These are phyloP conservation scores for Protobothrops flavoviridis DNA, from an alignment of 2,113 vertebrate species.

Conservation along the genomic window DNA sequence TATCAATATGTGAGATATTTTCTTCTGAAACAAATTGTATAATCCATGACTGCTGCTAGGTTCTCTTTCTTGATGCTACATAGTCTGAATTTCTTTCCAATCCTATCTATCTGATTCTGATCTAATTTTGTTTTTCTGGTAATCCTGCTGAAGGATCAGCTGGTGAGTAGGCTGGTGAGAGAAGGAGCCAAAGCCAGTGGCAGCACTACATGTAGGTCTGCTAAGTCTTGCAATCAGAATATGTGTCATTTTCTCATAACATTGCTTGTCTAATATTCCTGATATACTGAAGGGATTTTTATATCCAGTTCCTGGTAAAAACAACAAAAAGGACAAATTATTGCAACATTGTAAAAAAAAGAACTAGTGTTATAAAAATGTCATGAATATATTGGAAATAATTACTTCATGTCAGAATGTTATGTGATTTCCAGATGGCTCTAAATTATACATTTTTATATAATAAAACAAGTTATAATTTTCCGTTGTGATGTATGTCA, in stretches of 20 bases:
- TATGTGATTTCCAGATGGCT: not conserved
- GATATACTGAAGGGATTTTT: not conserved
- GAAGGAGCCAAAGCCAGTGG: not conserved
- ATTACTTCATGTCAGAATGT: not conserved
- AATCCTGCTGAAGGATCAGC: not conserved
- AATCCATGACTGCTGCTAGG: not conserved
- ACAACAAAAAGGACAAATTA: not conserved
- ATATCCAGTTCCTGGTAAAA: not conserved
- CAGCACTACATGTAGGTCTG: not conserved
- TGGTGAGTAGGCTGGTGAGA: conserved; percentile 27
- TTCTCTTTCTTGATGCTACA: not conserved
- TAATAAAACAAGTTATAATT: not conserved
- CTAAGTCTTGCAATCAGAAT: not conserved
- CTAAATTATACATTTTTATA: not conserved
- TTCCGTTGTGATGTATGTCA: not conserved
- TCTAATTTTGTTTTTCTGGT: conserved; percentile 5
- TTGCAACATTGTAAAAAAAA: not conserved
- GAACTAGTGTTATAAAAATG: not conserved
- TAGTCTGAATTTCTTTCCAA: not conserved
- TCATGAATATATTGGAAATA: not conserved
- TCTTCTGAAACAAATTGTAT: not conserved
- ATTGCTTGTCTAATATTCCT: not conserved
- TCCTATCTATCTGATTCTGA: not conserved
- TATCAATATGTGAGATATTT: not conserved
- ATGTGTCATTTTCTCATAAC: not conserved